Conservation (phyloP, 1,140 invertebrate genomes). For the Bombus waltoni region DNA sequence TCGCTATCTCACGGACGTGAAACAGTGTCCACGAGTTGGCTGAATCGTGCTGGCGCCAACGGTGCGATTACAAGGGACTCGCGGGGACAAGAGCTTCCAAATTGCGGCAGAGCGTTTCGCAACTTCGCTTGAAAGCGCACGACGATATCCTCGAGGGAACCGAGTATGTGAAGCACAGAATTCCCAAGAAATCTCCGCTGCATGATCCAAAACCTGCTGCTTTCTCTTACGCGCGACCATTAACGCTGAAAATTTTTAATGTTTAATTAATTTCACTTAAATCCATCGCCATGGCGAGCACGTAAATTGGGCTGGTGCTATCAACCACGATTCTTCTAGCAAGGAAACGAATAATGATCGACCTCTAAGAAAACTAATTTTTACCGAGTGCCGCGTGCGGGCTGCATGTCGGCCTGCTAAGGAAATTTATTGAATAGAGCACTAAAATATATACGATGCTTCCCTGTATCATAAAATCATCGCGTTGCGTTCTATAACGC, state of each 20-base stretch:
- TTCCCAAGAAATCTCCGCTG: conserved; percentile 41
- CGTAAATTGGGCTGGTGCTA: rapidly evolving
- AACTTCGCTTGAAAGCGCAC: conserved; percentile 44
- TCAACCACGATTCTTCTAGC: not conserved
- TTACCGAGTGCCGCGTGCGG: no score
- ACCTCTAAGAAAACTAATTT: no score
- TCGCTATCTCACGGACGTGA: conserved; percentile 31
- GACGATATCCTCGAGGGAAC: conserved; percentile 44
- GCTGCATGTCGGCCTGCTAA: no score
- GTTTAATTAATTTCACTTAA: no score
- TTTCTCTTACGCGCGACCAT: not conserved
- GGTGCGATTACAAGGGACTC: conserved; percentile 60
- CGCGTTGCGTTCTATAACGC: not conserved
- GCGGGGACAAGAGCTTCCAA: conserved; percentile 52
- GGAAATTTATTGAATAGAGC: no score
- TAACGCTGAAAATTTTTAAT: conserved; percentile 21
- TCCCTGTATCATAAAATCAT: not conserved
- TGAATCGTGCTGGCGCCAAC: conserved; percentile 37
- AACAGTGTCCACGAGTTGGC: conserved; percentile 51
- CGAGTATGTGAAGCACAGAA: conserved; percentile 14
- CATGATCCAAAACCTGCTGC: conserved; percentile 36
- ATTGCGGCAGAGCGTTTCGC: conserved; percentile 62
- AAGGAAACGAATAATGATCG: no score
- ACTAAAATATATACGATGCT: no score
- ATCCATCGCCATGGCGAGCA: not conserved